Evolutionary conservation across 2,797 vertebrate species (phyloP).

Genomic region (Notoglanidium macrostoma): DNA sequence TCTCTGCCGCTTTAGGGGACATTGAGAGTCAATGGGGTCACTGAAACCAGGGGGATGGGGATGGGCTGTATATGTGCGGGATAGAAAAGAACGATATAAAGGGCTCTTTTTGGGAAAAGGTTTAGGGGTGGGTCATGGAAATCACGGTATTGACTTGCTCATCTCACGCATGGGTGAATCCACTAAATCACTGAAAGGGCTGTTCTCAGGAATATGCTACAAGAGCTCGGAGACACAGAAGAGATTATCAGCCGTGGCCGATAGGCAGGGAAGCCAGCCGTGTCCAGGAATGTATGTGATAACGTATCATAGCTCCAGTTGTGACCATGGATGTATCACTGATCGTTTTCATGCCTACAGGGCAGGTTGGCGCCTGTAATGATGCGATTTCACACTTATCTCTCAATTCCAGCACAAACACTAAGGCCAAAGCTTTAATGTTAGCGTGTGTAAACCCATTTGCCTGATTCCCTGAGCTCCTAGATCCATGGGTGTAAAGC

Average conservation of each 20-base stretch:
- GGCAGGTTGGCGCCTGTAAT: conserved; percentile 45
- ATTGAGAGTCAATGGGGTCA: conserved; percentile 56
- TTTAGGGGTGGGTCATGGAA: conserved; percentile 58
- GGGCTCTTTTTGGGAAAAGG: conserved; percentile 54
- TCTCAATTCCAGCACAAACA: conserved; percentile 46
- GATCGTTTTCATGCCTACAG: conserved; percentile 35
- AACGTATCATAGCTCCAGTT: conserved; percentile 55
- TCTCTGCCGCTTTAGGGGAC: conserved; percentile 48
- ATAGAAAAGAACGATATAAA: conserved; percentile 61
- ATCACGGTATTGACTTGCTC: conserved; percentile 58
- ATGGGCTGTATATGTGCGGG: conserved; percentile 58
- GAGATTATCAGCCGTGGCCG: conserved; percentile 53
- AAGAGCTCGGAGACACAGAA: conserved; percentile 35
- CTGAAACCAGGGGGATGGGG: conserved; percentile 46
- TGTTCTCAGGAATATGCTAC: conserved; percentile 52
- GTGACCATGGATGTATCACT: conserved; percentile 34
- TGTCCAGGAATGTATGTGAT: conserved; percentile 65
- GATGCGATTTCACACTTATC: conserved; percentile 54
- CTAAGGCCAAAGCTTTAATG: conserved; percentile 1
- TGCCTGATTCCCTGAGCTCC: conserved; percentile 28
- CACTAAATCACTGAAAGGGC: conserved; percentile 56
- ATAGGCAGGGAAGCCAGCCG: conserved; percentile 49
- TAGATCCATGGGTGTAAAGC: conserved; percentile 40
- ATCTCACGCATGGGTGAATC: conserved; percentile 62
- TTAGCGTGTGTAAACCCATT: conserved; percentile 24